Conservation (phyloP, 2,113 vertebrate species). For the Limnothrissa miodon region DNA sequence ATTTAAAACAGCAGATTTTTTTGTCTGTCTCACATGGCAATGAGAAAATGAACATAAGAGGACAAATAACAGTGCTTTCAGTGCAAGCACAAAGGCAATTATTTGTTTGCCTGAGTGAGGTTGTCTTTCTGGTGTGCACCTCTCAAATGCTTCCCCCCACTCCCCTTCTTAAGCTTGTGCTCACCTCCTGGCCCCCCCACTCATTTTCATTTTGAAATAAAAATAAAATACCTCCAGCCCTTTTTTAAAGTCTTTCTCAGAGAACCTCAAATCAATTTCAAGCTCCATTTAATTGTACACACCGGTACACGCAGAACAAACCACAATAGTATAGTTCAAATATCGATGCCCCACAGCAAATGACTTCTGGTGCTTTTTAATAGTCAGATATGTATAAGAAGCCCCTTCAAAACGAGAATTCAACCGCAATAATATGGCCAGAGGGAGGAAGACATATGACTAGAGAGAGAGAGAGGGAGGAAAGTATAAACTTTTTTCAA, state of each 20-base stretch:
- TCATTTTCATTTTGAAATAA: conserved; percentile 37
- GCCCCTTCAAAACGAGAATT: conserved; percentile 40
- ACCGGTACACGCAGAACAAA: conserved; percentile 56
- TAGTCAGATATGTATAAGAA: conserved; percentile 48
- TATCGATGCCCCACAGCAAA: conserved; percentile 58
- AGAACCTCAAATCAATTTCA: conserved; percentile 70
- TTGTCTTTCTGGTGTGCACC: conserved; percentile 38
- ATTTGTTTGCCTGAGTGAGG: conserved; percentile 49
- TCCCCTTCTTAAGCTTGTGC: background rate
- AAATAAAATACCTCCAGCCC: conserved; percentile 52
- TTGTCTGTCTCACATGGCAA: background rate
- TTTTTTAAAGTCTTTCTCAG: conserved; percentile 43
- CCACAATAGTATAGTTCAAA: conserved; percentile 60
- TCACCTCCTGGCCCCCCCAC: conserved; percentile 17
- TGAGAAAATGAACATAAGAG: conserved; percentile 4
- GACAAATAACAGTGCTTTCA: conserved; percentile 53
- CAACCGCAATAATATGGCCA: background rate
- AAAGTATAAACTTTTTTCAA: conserved; percentile 14
- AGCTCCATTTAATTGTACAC: conserved; percentile 67
- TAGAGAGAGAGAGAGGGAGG: background rate
- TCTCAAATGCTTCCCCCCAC: background rate
- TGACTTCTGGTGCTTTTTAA: conserved; percentile 51
- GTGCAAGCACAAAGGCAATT: conserved; percentile 62
- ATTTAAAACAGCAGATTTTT: too few relatives aligned
- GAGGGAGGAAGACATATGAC: conserved; percentile 6